Evolutionary conservation across 2,113 vertebrate genomes (phyloP).

Genomic region (Nothocercus nigrocapillus): DNA sequence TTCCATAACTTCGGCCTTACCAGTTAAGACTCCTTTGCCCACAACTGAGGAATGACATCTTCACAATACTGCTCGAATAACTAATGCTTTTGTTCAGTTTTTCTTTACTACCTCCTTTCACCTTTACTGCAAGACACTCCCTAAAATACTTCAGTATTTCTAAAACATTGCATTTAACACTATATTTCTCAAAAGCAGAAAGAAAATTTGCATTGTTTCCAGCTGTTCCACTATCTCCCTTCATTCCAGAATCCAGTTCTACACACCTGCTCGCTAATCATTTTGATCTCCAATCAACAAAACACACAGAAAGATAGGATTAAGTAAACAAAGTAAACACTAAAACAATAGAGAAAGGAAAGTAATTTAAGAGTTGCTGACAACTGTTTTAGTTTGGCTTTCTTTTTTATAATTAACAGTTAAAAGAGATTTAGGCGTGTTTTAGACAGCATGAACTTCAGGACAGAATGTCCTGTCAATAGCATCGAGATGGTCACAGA

Average conservation of each 20-base stretch:
- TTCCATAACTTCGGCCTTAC: background rate
- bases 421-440: background rate
- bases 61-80: background rate
- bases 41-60: background rate
- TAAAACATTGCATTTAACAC: background rate
- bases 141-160: background rate
- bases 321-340: background rate
- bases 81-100: background rate
- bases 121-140: background rate
- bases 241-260: background rate
- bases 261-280: background rate
- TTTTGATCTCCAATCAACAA: background rate
- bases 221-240: background rate
- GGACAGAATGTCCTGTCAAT: background rate
- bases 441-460: background rate
- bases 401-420: background rate
- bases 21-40: background rate
- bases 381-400: background rate
- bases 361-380: too few species aligned
- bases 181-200: background rate
- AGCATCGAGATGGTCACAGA: background rate
- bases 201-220: background rate
- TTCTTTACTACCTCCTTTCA: background rate
- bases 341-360: too few species aligned
- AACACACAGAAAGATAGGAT: background rate